Evolutionary conservation across 1,140 invertebrate species (phyloP).

Genomic region (Drosophila malerkotliana): DNA sequence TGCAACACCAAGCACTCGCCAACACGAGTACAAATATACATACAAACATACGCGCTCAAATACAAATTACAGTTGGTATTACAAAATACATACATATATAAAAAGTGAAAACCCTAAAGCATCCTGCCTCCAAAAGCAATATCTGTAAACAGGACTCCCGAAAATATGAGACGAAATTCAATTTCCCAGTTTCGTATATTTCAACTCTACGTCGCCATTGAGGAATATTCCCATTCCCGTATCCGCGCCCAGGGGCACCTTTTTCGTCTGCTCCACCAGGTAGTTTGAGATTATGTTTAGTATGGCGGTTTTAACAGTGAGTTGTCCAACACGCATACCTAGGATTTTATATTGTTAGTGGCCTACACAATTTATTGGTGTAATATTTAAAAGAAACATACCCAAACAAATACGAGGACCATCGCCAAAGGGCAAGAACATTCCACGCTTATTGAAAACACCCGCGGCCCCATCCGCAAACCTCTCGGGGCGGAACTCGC

Average conservation of each 20-base stretch:
- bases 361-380: no score
- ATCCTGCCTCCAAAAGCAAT: conserved; percentile 23
- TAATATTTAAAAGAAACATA: conserved; percentile 14
- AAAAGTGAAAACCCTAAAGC: conserved; percentile 24
- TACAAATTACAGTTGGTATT: conserved; percentile 36
- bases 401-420: conserved; percentile 88
- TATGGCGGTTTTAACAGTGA: conserved; percentile 63
- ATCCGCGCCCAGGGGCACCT: conserved; percentile 49
- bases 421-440: conserved; percentile 86
- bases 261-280: conserved; percentile 52
- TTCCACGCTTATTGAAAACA: conserved; percentile 57
- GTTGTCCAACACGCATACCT: conserved; percentile 66
- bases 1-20: conserved; percentile 16
- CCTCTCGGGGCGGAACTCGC: conserved; percentile 86
- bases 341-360: neutral
- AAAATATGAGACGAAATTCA: conserved; percentile 14
- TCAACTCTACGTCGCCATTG: conserved; percentile 61
- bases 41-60: conserved; percentile 7
- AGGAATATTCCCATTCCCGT: conserved; percentile 59
- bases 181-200: conserved; percentile 61
- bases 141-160: conserved; percentile 20
- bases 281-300: conserved; percentile 60
- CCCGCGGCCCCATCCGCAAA: conserved; percentile 84
- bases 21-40: neutral
- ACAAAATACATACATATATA: conserved; percentile 26